Conservation (phyloP, 2,888 invertebrate species). For the Coelopa pilipes region DNA sequence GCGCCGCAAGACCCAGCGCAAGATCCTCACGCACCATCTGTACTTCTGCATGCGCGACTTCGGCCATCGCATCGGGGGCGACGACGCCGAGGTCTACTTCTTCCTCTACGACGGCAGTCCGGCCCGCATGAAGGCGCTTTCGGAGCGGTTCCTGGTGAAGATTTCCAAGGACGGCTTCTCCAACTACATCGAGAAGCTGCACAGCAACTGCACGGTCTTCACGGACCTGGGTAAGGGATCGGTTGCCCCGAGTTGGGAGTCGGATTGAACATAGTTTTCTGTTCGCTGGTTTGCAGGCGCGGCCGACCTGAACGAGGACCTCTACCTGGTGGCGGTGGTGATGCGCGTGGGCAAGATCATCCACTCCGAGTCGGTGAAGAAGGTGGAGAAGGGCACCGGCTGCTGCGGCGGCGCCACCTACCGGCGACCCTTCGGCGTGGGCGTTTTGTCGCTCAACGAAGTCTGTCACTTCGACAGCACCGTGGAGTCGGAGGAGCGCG, state of each 20-base stretch:
- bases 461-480: constrained; percentile 71
- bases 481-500: constrained; percentile 74
- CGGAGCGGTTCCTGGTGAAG: constrained; percentile 88
- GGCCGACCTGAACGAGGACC: constrained; percentile 84
- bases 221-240: constrained; percentile 73
- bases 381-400: constrained; percentile 59
- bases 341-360: constrained; percentile 89
- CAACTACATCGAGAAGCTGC: constrained; percentile 86
- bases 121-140: constrained; percentile 79
- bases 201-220: constrained; percentile 90
- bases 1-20: constrained; percentile 61
- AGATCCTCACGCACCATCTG: constrained; percentile 77
- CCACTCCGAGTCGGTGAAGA: constrained; percentile 65
- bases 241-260: background rate
- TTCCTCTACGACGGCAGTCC: constrained; percentile 81
- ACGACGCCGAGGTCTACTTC: constrained; percentile 89
- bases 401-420: constrained; percentile 66
- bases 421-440: constrained; percentile 87
- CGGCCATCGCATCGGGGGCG: constrained; percentile 86
- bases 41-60: constrained; percentile 91
- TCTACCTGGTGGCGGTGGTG: constrained; percentile 90
- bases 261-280: background rate
- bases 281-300: constrained; percentile 69
- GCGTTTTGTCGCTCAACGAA: constrained; percentile 80
- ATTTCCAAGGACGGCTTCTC: constrained; percentile 92